These are phyloP conservation scores for Lymantria dispar DNA, from an alignment of 2,888 invertebrate species.

Conservation along the genomic window DNA sequence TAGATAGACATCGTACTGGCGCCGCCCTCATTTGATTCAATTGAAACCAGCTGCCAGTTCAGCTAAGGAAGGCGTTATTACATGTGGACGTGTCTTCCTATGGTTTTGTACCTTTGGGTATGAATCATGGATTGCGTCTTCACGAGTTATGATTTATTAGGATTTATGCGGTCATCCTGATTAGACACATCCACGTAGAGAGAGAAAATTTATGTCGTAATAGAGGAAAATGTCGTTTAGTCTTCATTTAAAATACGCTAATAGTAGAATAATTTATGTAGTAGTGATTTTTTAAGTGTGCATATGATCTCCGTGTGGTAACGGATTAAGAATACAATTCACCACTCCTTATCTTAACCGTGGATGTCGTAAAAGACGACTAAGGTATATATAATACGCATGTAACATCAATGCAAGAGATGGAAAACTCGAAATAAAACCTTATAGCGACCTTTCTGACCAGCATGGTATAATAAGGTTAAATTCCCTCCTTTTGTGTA, in stretches of 20 bases:
- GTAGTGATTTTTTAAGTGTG: background rate
- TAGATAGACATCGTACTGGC: constrained; percentile 44
- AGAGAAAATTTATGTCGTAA: background rate
- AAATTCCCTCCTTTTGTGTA: too few relatives aligned
- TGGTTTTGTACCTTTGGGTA: constrained; percentile 5
- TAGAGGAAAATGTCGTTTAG: background rate
- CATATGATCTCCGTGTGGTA: too few relatives aligned
- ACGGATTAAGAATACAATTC: too few relatives aligned
- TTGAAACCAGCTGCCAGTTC: constrained; percentile 62
- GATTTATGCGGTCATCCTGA: constrained; percentile 7
- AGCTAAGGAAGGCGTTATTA: constrained; percentile 42
- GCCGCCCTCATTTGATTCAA: constrained; percentile 71
- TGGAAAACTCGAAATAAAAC: too few relatives aligned
- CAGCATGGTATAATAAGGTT: too few relatives aligned
- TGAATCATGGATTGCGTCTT: constrained; percentile 10
- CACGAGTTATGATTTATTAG: background rate
- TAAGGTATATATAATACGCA: too few relatives aligned
- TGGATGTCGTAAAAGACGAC: too few relatives aligned
- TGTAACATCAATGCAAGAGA: too few relatives aligned
- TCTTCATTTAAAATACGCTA: background rate
- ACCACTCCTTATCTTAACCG: too few relatives aligned
- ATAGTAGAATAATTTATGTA: background rate
- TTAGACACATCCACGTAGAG: constrained; percentile 4
- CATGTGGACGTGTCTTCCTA: constrained; percentile 15
- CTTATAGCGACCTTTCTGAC: too few relatives aligned